A percentile compares a stretch with the other conserved stretches of the same genome.
Conservation (phyloP, 92 coral and sea anemone genomes). For the Zoanthus gigantus region DNA sequence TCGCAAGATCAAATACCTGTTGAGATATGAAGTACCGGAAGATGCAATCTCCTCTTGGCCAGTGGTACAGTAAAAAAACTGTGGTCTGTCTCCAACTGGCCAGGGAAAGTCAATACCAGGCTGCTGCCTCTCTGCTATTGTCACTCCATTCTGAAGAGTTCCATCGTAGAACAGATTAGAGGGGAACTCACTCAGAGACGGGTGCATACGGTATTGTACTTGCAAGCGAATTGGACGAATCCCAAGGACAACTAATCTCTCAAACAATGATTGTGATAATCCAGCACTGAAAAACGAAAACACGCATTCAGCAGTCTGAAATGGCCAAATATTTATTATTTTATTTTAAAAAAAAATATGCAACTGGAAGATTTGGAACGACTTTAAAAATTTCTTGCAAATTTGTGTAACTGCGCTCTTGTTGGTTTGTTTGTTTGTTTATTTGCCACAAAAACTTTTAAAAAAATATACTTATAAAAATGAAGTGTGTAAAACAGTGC, state of each 20-base stretch:
- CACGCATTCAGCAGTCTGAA: not conserved
- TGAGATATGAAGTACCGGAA: conserved; percentile 98
- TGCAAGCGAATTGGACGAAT: conserved; percentile 99
- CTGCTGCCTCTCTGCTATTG: conserved; percentile 96
- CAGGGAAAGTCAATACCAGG: conserved; percentile 99
- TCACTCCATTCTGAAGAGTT: conserved; percentile 98
- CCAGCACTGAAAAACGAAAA: conserved; percentile 84
- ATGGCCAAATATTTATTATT: not conserved
- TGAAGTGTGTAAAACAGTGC: too few species aligned
- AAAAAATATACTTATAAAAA: too few species aligned
- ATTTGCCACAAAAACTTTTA: too few species aligned
- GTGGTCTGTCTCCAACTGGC: conserved; percentile 98
- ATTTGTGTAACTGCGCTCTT: too few species aligned
- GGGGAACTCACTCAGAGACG: conserved; percentile 98
- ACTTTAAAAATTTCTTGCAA: too few species aligned
- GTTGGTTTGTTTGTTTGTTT: too few species aligned
- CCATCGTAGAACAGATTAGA: conserved; percentile 99
- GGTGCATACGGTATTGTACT: conserved; percentile 99
- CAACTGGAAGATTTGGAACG: too few species aligned
- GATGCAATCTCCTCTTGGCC: conserved; percentile 99
- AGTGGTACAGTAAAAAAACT: conserved; percentile 97
- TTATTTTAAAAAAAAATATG: too few species aligned
- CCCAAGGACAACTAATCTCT: conserved; percentile 96
- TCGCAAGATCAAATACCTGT: conserved; percentile 70
- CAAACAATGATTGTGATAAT: conserved; percentile 97